Evolutionary conservation across 2,113 vertebrate species (phyloP).

Genomic region (Gymnarchus niloticus): DNA sequence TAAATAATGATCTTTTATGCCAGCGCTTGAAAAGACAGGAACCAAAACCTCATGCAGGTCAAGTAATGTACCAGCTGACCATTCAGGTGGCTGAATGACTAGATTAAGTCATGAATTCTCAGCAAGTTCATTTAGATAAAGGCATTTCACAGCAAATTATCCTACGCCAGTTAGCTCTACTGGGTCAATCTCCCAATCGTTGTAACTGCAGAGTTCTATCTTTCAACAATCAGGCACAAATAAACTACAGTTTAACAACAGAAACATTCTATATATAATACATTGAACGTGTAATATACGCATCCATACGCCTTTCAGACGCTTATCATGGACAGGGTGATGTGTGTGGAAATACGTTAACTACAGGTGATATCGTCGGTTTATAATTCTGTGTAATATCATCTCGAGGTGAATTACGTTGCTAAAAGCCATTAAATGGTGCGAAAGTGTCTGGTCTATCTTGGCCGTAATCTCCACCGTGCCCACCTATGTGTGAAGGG

Average conservation of each 20-base stretch:
- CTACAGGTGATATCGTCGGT: too few species aligned
- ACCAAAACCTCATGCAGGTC: not conserved
- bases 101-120: too few species aligned
- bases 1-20: not conserved
- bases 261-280: not conserved
- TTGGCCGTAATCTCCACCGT: not conserved
- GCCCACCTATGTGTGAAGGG: not conserved
- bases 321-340: too few species aligned
- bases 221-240: not conserved
- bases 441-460: not conserved
- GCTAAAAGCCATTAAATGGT: too few species aligned
- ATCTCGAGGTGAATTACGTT: not conserved
- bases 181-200: not conserved
- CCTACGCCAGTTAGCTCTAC: not conserved
- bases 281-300: not conserved
- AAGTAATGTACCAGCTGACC: not conserved
- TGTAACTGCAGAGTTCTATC: not conserved
- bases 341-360: too few species aligned
- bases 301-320: too few species aligned
- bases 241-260: not conserved
- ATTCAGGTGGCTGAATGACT: not conserved
- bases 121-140: too few species aligned
- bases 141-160: too few species aligned
- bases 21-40: not conserved
- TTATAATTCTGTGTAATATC: not conserved